These are phyloP conservation scores for Tupaia tana DNA, from an alignment of 2,113 vertebrate genomes.

Conservation along the genomic window DNA sequence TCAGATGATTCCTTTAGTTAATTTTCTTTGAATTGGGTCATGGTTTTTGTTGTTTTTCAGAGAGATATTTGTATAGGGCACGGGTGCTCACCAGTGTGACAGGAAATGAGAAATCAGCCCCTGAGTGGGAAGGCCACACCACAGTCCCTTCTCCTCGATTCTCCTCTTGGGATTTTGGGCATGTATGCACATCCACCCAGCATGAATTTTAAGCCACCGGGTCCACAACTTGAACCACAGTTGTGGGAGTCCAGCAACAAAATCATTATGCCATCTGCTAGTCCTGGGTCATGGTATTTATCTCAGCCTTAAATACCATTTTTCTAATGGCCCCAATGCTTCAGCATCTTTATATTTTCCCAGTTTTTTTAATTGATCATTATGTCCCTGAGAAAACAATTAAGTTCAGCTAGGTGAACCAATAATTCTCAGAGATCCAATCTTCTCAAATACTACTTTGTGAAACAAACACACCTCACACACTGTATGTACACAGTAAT, in stretches of 20 bases:
- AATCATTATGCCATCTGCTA: too few species aligned
- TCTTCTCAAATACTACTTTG: neutral
- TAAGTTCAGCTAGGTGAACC: neutral
- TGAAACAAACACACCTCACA: neutral
- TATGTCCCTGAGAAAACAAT: neutral
- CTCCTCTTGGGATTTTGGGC: too few species aligned
- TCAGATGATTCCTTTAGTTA: neutral
- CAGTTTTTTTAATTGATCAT: neutral
- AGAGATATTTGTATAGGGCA: too few species aligned
- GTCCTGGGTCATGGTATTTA: neutral
- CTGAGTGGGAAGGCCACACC: too few species aligned
- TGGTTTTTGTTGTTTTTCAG: neutral
- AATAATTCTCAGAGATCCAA: neutral
- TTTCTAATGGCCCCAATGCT: neutral
- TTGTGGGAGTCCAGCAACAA: too few species aligned
- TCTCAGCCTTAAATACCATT: neutral
- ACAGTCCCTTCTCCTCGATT: too few species aligned
- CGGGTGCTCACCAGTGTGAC: too few species aligned
- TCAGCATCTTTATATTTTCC: neutral
- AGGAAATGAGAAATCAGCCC: too few species aligned
- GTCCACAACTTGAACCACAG: too few species aligned
- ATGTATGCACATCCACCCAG: too few species aligned
- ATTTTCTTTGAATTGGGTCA: neutral
- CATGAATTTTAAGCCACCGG: too few species aligned
- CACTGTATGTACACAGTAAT: neutral